These are phyloP conservation scores for Malurus cyaneus DNA, from an alignment of 2,113 vertebrate genomes.

Conservation along the genomic window DNA sequence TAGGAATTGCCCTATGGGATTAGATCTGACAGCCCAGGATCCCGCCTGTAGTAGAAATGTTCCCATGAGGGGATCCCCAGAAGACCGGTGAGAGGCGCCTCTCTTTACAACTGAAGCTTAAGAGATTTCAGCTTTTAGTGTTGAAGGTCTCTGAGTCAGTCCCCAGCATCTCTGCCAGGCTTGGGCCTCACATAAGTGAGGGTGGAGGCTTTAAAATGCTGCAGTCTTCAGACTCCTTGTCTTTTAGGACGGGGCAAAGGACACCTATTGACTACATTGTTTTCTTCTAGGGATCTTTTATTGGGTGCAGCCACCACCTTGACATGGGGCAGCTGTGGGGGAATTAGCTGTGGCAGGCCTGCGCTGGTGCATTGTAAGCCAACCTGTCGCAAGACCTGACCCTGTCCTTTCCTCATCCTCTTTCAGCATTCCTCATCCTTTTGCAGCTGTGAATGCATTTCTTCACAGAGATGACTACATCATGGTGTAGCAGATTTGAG, in stretches of 20 bases:
- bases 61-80: background rate
- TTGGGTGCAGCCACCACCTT: background rate
- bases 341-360: background rate
- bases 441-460: background rate
- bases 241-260: background rate
- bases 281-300: background rate
- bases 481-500: background rate
- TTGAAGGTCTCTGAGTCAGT: background rate
- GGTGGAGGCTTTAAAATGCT: background rate
- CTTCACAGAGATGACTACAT: background rate
- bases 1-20: background rate
- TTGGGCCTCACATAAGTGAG: background rate
- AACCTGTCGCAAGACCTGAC: background rate
- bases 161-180: background rate
- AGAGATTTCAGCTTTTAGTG: background rate
- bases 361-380: background rate
- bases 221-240: background rate
- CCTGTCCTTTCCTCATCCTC: background rate
- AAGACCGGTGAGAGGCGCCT: background rate
- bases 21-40: background rate
- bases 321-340: background rate
- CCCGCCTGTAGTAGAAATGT: background rate
- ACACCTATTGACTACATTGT: background rate
- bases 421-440: background rate
- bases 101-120: background rate